Evolutionary conservation across 2,888 invertebrate species (phyloP), one percentile per base, ranked within the genome.

Genomic region (Vesta saturnalis): DNA sequence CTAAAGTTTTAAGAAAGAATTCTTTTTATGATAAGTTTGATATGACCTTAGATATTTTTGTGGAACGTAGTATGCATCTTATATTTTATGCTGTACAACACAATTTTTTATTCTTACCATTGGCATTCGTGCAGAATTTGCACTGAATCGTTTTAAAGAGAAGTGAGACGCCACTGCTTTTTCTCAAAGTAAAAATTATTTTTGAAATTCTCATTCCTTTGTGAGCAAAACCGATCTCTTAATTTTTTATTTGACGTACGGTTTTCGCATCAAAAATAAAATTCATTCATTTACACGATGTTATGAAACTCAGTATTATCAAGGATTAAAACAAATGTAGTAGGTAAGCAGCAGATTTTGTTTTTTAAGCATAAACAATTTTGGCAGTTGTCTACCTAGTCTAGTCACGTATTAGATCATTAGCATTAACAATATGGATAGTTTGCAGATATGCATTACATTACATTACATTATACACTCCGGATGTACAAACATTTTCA

Each of bases 331-430:
- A 46, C 46, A 15, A 14, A 46, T 46, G 3, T 46, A 46, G 46
- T 46, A 46, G 46, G 46, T 46, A 46, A 46, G 14, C 4, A 46
- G 14, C 46, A 46, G 46, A 46, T 46, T 46, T 46, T n/a, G 46
- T 46, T 46, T 46, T 46, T 12, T 46, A 3, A n/a, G n/a, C n/a
- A n/a, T n/a, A n/a, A n/a, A n/a, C n/a, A n/a, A n/a, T n/a, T n/a
- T n/a, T n/a, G n/a, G n/a, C n/a, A 46, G 46, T 46, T 46, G 46
- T 46, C 46, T 46, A 46, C 46, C 8, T 46, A 46, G 46, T 46
- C 46, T n/a, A 46, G 46, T 46, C 46, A 46, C 46, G 46, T 46
- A 46, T 46, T 46, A 46, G n/a, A n/a, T 46, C 15, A 46, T 46
- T 4, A 46, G n/a, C 4, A 46, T 46, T 46, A 46, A 46, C 46